Conservation (phyloP, 2,888 invertebrate genomes). For the Conomelus anceps region DNA sequence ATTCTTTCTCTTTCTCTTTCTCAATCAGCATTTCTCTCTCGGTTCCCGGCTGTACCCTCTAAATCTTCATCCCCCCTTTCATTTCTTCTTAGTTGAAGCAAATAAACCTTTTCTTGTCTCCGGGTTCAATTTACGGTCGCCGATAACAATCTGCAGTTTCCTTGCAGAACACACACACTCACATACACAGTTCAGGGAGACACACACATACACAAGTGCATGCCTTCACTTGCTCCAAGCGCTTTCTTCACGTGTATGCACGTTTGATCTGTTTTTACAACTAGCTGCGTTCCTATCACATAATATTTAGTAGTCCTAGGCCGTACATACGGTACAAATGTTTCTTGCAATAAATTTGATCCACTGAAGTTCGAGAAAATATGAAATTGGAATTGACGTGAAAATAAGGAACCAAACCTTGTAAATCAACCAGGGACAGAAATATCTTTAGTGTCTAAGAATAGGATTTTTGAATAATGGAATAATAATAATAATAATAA, state of each 20-base stretch:
- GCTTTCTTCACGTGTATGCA: background rate
- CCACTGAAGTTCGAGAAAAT: too few relatives aligned
- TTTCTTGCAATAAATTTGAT: background rate
- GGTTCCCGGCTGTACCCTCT: background rate
- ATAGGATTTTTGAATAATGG: too few relatives aligned
- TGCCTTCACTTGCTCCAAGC: background rate
- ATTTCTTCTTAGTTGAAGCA: slow-evolving; percentile 11
- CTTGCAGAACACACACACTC: background rate
- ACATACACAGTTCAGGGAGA: background rate
- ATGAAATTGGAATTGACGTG: too few relatives aligned
- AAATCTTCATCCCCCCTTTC: slow-evolving; percentile 1
- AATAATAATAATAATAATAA: too few relatives aligned
- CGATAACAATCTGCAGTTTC: slow-evolving; percentile 21
- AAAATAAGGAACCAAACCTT: too few relatives aligned
- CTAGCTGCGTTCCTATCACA: background rate
- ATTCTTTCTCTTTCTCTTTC: slow-evolving; percentile 10
- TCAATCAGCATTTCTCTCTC: background rate
- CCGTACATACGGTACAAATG: background rate
- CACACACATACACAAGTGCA: background rate
- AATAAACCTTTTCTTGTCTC: slow-evolving; percentile 23
- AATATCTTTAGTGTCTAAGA: too few relatives aligned
- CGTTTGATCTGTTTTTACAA: background rate
- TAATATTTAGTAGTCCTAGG: background rate
- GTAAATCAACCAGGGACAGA: too few relatives aligned
- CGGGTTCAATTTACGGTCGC: slow-evolving; percentile 23